Base-by-base conservation (phyloP, 2,888 invertebrate species). In the Campaea margaritaria region DNA sequence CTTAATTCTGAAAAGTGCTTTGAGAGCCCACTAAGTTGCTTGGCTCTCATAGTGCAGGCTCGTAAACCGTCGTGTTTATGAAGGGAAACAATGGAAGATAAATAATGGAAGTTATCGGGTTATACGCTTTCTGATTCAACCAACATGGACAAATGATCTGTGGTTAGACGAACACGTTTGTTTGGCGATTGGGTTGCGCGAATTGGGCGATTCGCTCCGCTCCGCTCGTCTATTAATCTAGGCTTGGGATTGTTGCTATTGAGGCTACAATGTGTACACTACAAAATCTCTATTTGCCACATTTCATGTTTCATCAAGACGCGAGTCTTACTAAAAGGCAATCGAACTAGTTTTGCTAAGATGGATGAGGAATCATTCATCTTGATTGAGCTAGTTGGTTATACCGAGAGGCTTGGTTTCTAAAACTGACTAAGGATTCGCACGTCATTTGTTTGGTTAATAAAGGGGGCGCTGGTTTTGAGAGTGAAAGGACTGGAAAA, bases 51-150 rank as follows among this genome's bases (percentile, higher is more conserved):
- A 60, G 50, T 45, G 15, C 8, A 12, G 11, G 73, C 54, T 76
- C 86, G 78, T 89, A 89, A 89, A 62, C 68, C 63, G 60, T 69
- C 68, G 73, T 82, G 82, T 87, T 89, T 87, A 89, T 82, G 83
- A 46, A 15, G 65, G 67, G 79, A 57, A 78, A 90, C 90, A 91
- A 91, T 89, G 73, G 87, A 70, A 83, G 80, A 90, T 91, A 91
- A 91, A 90, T 89, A 89, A 86, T 84, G 82, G 82, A 85, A 82
- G 79, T 86, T 83, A 87, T 86, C 81, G 83, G 78, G 56, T 21
- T 74, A 62, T 50, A 61, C 51, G 55, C 55, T 61, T 51, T 61
- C 51, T 28, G 55, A 61, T 51, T 43, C 51, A 61, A 50, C 27
- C 49, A 50, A 43, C 47, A 14, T 46, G 60, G 69, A 67, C 74